Base-by-base conservation (phyloP, 2,888 invertebrate species). In the Nomada fabriciana region DNA sequence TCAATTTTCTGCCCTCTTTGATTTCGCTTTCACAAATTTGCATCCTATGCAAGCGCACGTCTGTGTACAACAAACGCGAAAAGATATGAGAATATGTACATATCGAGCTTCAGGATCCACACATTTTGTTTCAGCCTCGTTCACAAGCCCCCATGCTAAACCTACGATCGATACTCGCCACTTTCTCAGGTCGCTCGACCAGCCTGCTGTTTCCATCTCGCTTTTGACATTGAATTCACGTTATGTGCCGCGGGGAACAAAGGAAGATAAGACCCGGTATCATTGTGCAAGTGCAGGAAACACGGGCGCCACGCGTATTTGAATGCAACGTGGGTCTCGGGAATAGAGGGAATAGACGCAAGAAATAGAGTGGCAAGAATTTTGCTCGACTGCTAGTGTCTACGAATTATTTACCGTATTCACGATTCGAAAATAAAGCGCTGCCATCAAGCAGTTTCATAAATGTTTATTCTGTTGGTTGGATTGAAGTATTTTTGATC, bases 181-280 rank as follows among this genome's bases (percentile, higher is more conserved):
- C 86, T 86, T 86, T 86, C 81, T 81, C 78, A 67, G 43, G n/a
- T 76, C 52, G 47, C 59, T 63, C 74, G 47, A 52, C 60, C 43
- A 57, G 42, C 63, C 57, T 42, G 72, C 61, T 86, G 76, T 82
- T 84, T 84, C 65, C 76, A 87, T 80, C 75, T 67, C 75, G 75
- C 82, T 80, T 86, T 87, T 86, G 86, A 84, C 86, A 86, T 86
- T 86, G 86, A 86, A 86, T 84, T 76, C 75, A 61, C 77, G 36
- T 67, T 76, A 52, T 77, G 70, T 50, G 57, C 55, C 50, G 69
- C n/a, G 57, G 23, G 59, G 59, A 74, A 86, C 77, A 86, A 86
- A 84, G 78, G 81, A n/a, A 55, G 76, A 79, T 63, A 68, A 60
- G 79, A 61, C 67, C 60, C 43, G 23, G 47, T 47, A 65, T 47